Percentiles rank a stretch among this genome's conserved stretches.
These are phyloP conservation scores for Latrodectus elegans DNA, from an alignment of 2,888 invertebrate species.

Conservation along the genomic window DNA sequence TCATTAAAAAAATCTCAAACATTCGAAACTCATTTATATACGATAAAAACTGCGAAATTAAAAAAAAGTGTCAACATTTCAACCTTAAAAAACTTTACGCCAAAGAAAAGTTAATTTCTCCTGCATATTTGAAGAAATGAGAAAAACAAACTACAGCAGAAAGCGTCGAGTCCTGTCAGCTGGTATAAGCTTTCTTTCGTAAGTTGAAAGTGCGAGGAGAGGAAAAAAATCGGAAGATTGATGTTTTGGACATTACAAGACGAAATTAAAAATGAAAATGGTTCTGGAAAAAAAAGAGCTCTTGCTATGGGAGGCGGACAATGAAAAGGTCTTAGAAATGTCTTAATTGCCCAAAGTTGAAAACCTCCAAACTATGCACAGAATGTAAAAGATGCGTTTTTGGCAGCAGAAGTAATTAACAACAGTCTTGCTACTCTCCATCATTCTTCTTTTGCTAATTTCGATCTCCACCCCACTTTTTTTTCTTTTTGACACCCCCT, in stretches of 20 bases:
- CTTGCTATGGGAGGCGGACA: background rate
- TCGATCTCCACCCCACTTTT: constrained; percentile 27
- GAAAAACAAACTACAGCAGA: constrained; percentile 5
- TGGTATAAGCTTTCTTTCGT: constrained; percentile 55
- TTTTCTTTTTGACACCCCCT: constrained; percentile 15
- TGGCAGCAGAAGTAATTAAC: constrained; percentile 62
- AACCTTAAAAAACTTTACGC: constrained; percentile 39
- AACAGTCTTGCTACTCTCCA: constrained; percentile 54
- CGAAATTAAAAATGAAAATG: constrained; percentile 59
- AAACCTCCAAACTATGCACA: constrained; percentile 24
- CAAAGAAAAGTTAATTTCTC: background rate
- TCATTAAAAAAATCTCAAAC: constrained; percentile 36
- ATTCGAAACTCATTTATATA: constrained; percentile 60
- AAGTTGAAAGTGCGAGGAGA: background rate
- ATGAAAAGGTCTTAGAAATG: constrained; percentile 36
- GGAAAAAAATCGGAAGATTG: constrained; percentile 48
- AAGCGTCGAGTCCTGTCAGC: constrained; percentile 19
- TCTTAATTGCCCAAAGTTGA: constrained; percentile 62
- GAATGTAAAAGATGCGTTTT: constrained; percentile 50
- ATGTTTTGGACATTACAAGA: constrained; percentile 57
- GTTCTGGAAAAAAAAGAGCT: constrained; percentile 18
- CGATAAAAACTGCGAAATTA: constrained; percentile 12
- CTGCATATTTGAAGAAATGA: background rate
- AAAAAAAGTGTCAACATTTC: constrained; percentile 38
- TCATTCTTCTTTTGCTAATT: constrained; percentile 66